Percentiles rank a stretch among this genome's conserved stretches.
Conservation (phyloP, 2,888 invertebrate genomes). For the Teinopalpus imperialis region DNA sequence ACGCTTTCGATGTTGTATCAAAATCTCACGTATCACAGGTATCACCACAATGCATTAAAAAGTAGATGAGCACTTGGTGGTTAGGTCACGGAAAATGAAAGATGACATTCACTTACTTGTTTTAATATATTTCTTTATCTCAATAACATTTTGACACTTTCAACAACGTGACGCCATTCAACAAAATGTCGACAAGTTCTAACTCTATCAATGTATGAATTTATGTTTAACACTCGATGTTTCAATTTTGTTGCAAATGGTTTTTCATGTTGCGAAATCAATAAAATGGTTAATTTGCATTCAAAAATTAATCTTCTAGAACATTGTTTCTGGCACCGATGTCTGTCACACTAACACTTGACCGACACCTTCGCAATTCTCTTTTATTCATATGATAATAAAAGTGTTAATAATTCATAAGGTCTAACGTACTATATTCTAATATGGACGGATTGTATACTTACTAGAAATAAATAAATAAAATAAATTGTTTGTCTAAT, state of each 20-base stretch:
- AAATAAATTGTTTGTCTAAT: too few species aligned
- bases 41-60: conserved; percentile 26
- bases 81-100: conserved; percentile 13
- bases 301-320: too few species aligned
- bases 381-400: too few species aligned
- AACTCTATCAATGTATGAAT: conserved; percentile 20
- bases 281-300: too few species aligned
- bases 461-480: too few species aligned
- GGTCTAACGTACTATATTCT: too few species aligned
- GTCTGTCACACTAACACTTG: too few species aligned
- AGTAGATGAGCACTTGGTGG: conserved; percentile 2
- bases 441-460: too few species aligned
- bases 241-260: conserved; percentile 2
- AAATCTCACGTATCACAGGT: conserved; percentile 16
- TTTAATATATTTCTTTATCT: conserved; percentile 23
- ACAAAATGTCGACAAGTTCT: conserved; percentile 22
- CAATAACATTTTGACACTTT: conserved; percentile 27
- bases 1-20: conserved; percentile 37
- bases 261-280: conserved; percentile 11
- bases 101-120: conserved; percentile 9
- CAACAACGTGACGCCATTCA: conserved; percentile 24
- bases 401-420: too few species aligned
- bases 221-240: conserved; percentile 25
- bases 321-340: too few species aligned
- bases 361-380: too few species aligned